Evolutionary conservation across 2,797 vertebrate genomes (phyloP).

Genomic region (Sebastes kiyomatsui): DNA sequence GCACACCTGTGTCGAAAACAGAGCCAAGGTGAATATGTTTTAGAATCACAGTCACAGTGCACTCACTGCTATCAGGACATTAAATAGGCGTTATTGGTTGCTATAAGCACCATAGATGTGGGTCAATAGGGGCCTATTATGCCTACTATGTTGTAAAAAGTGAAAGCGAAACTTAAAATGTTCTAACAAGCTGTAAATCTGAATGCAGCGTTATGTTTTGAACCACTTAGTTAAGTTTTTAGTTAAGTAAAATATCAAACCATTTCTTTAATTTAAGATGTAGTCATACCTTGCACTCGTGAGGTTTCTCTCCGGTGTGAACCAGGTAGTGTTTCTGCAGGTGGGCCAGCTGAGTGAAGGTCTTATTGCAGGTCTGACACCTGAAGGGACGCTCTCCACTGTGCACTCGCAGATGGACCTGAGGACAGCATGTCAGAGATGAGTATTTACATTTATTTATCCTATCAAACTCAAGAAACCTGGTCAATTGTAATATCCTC

Average conservation of each 20-base stretch:
- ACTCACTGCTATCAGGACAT: too few relatives aligned
- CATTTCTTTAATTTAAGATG: background rate
- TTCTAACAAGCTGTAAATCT: too few relatives aligned
- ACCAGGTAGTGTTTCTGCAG: conserved; percentile 99
- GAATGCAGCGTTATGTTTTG: too few relatives aligned
- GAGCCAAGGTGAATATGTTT: background rate
- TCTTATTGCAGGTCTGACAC: conserved; percentile 95
- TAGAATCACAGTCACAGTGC: background rate
- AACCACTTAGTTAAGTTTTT: too few relatives aligned
- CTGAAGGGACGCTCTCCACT: conserved; percentile 96
- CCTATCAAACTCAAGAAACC: background rate
- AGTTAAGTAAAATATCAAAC: background rate
- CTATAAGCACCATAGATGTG: too few relatives aligned
- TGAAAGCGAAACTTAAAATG: too few relatives aligned
- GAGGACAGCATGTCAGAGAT: conserved; percentile 19
- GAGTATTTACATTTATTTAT: background rate
- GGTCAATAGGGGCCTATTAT: too few relatives aligned
- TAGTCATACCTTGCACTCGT: conserved; percentile 91
- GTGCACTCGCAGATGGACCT: conserved; percentile 98
- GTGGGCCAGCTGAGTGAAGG: conserved; percentile 96
- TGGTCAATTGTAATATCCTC: background rate
- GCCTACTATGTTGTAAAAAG: too few relatives aligned
- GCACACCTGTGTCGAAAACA: conserved; percentile 85
- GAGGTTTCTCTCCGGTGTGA: conserved; percentile 97
- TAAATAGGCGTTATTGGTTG: too few relatives aligned